Evolutionary conservation across 2,113 vertebrate genomes (phyloP), one percentile per base, ranked within the genome.

Genomic region (Prionailurus viverrinus): DNA sequence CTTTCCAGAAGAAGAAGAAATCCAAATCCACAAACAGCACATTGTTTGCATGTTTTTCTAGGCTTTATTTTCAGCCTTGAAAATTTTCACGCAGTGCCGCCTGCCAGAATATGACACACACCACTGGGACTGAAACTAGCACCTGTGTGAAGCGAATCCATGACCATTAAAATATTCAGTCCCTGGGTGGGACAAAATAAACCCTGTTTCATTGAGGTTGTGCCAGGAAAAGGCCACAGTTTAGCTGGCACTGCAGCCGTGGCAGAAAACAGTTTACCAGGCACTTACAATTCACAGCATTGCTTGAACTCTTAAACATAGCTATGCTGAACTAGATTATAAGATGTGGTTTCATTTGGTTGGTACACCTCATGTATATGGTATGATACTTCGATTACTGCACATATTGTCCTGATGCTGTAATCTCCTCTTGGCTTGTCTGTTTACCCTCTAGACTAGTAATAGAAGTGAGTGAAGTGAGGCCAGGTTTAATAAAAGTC

Each of bases 11-110:
- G 73, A 82, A 48, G 48, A 96, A 96, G 79, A 93, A 97, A 96
- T 81, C 51, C 74, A 95, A 96, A 88, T 86, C 90, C 36, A 92
- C 90, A 91, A 91, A 74, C 71, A 76, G 78, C 68, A 69, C 94
- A 91, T 89, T 97, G 96, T 97, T 97, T 96, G 87, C 85, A 66
- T 96, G 96, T 89, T 97, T 96, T 96, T 91, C 80, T 94, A 69
- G 91, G 83, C 65, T 98, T 10, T 79, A 65, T 96, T 96, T 92
- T 97, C 84, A 97, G 88, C 76, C 82, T 82, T 76, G 65, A 86
- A 95, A 96, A 96, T 80, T 87, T 95, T 94, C 23, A 69, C 1
- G 33, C 19, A 13, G 45, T 73, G 66, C 55, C 3, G 55, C 66
- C 21, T 74, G 65, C 94, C 85, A 96, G 93, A 96, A 86, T 51